Percentiles rank a stretch among this genome's conserved stretches.
phyloP scores from a whole-genome alignment of 2,113 vertebrate species.

The Chascanopsetta lugubris region DNA sequence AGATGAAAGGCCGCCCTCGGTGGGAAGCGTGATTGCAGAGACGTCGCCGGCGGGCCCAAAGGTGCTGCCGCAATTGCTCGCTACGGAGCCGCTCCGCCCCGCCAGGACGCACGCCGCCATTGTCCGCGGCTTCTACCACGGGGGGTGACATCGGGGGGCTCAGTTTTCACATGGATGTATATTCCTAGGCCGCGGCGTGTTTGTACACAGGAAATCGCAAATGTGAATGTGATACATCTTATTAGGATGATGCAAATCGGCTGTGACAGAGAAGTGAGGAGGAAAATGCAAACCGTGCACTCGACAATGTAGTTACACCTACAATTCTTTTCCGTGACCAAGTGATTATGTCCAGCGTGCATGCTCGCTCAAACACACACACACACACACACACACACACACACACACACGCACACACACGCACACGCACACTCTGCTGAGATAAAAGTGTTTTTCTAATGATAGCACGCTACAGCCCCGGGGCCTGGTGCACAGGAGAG shows the following conservation, averaged over 20 bases:
- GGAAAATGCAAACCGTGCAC: not conserved
- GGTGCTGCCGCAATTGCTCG: conserved; percentile 58
- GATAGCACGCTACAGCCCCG: conserved; percentile 24
- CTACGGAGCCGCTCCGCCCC: conserved; percentile 46
- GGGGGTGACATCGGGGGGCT: conserved; percentile 11
- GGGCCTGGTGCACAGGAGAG: conserved; percentile 20
- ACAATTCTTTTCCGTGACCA: conserved; percentile 1
- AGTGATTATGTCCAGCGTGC: conserved; percentile 5
- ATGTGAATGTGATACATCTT: conserved; percentile 1
- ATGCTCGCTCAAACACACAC: conserved; percentile 3
- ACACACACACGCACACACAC: not conserved
- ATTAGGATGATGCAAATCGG: conserved; percentile 19
- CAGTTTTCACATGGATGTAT: conserved; percentile 12
- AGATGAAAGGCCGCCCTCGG: conserved; percentile 75
- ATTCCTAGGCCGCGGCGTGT: not conserved
- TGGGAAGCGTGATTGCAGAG: conserved; percentile 69
- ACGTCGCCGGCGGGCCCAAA: conserved; percentile 60
- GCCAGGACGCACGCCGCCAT: conserved; percentile 1
- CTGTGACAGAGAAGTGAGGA: not conserved
- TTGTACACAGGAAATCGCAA: conserved; percentile 14
- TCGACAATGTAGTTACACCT: conserved; percentile 2
- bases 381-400: conserved; percentile 5
- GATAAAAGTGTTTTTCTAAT: conserved; percentile 31
- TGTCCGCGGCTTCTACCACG: conserved; percentile 41
- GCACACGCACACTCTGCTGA: not conserved